Conservation (phyloP, 1,140 invertebrate genomes). For the Heliconius eleuchia region DNA sequence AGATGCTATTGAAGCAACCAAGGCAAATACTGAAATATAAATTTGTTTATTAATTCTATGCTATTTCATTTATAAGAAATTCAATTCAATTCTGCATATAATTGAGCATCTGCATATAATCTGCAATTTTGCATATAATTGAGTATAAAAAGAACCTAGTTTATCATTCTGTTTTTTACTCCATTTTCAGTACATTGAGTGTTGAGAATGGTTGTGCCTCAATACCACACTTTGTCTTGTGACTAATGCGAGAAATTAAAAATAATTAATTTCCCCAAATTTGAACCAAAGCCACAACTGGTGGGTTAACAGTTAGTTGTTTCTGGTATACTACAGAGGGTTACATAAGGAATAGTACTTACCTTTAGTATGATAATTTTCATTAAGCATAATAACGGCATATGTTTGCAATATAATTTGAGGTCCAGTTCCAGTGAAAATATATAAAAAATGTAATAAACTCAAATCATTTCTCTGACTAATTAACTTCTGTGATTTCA, state of each 20-base stretch:
- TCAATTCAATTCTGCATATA: too few species aligned
- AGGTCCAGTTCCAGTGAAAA: conserved; percentile 73
- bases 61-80: not conserved
- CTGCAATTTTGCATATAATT: not conserved
- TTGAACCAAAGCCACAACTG: too few species aligned
- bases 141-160: too few species aligned
- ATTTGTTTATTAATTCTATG: not conserved
- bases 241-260: too few species aligned
- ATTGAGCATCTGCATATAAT: too few species aligned
- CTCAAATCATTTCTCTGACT: conserved; percentile 72
- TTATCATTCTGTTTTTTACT: too few species aligned
- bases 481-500: conserved; percentile 64
- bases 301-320: too few species aligned
- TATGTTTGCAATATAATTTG: conserved; percentile 75
- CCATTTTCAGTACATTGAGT: too few species aligned
- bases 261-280: too few species aligned
- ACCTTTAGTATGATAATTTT: conserved; percentile 76
- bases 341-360: not conserved
- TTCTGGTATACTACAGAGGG: too few species aligned
- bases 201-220: too few species aligned
- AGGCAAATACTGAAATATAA: conserved; percentile 68
- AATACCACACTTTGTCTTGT: too few species aligned
- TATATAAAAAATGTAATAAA: conserved; percentile 72
- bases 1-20: conserved; percentile 70
- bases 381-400: conserved; percentile 66